These are phyloP conservation scores for Archilochus colubris DNA, from an alignment of 2,113 vertebrate genomes.

Conservation along the genomic window DNA sequence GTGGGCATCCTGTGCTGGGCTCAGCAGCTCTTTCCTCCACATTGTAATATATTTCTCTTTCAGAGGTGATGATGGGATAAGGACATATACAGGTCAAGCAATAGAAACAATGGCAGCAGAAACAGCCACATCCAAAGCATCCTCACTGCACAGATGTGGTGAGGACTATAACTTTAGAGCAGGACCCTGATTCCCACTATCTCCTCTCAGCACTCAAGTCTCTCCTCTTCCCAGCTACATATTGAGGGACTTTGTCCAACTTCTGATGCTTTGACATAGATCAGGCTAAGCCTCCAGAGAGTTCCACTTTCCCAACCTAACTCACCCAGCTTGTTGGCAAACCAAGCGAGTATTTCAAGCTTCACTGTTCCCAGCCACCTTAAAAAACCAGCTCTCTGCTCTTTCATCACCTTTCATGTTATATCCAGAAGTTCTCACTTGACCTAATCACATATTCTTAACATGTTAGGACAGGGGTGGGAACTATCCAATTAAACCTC, in stretches of 20 bases:
- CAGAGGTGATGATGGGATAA: neutral
- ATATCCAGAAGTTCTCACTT: neutral
- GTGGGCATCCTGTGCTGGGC: neutral
- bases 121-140: neutral
- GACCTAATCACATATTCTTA: neutral
- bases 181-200: neutral
- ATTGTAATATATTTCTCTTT: neutral
- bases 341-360: neutral
- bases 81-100: neutral
- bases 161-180: neutral
- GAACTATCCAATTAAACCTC: neutral
- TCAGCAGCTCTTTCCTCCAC: neutral
- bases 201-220: neutral
- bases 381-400: neutral
- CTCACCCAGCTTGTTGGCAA: neutral
- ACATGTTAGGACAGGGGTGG: neutral
- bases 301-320: neutral
- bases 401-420: neutral
- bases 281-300: neutral
- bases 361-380: neutral
- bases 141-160: neutral
- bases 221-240: neutral
- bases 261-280: neutral
- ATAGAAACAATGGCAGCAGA: neutral
- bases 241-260: neutral